These are phyloP conservation scores for Nemotelus pantherinus DNA, from an alignment of 2,888 invertebrate genomes.

Conservation along the genomic window DNA sequence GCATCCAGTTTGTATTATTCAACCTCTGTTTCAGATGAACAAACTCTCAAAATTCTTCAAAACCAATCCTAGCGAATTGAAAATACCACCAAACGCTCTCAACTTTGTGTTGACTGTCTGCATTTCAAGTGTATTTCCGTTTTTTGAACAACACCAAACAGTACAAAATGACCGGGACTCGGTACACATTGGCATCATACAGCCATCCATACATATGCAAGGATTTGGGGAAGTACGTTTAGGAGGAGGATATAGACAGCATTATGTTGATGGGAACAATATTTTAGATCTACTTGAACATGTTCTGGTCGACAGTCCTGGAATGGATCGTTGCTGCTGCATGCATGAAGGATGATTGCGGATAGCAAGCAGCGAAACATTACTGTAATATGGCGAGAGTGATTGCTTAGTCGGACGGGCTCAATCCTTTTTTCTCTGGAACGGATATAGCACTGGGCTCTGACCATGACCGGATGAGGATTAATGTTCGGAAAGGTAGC, in stretches of 20 bases:
- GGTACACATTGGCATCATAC: not conserved
- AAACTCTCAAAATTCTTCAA: constrained; percentile 2
- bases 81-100: constrained; percentile 18
- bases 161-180: not conserved
- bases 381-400: too few species aligned
- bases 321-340: not conserved
- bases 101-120: constrained; percentile 33
- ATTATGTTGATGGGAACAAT: constrained; percentile 21
- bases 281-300: constrained; percentile 21
- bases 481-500: too few species aligned
- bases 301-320: constrained; percentile 17
- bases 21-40: constrained; percentile 12
- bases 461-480: too few species aligned
- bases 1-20: not conserved
- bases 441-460: too few species aligned
- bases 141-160: constrained; percentile 3
- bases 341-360: not conserved
- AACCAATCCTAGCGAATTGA: constrained; percentile 26
- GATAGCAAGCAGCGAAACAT: too few species aligned
- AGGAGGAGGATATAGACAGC: not conserved
- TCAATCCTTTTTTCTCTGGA: too few species aligned
- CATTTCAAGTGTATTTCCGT: constrained; percentile 30
- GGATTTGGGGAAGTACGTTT: not conserved
- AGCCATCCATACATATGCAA: not conserved
- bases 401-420: too few species aligned